These are phyloP conservation scores for Zaprionus tsacasi DNA, from an alignment of 1,140 invertebrate genomes.

Conservation along the genomic window DNA sequence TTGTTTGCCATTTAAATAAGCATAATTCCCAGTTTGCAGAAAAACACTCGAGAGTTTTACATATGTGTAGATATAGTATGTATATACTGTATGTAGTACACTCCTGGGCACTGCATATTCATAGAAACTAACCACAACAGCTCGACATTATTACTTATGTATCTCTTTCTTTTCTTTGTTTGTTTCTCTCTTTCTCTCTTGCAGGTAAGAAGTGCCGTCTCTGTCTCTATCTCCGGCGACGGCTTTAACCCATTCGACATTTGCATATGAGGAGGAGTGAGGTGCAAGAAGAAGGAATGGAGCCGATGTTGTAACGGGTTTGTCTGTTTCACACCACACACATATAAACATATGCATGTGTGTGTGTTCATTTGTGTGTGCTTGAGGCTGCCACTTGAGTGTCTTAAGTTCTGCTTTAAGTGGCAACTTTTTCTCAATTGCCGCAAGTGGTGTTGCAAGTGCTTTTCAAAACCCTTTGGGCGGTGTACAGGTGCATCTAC, in stretches of 20 bases:
- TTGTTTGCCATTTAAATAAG: conserved; percentile 82
- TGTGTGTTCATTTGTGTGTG: conserved; percentile 52
- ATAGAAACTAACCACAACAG: conserved; percentile 60
- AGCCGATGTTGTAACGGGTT: conserved; percentile 39
- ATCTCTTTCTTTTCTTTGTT: conserved; percentile 50
- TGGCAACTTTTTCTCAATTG: conserved; percentile 74
- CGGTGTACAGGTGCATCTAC: conserved; percentile 24
- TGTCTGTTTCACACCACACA: conserved; percentile 3
- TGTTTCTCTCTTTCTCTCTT: conserved; percentile 57
- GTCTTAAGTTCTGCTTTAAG: conserved; percentile 77
- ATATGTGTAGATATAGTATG: background rate
- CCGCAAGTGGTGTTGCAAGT: conserved; percentile 68
- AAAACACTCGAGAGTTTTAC: conserved; percentile 20
- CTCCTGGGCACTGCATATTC: conserved; percentile 58
- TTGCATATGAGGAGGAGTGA: conserved; percentile 44
- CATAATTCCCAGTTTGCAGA: conserved; percentile 56
- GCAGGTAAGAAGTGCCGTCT: conserved; percentile 54
- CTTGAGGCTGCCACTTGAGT: conserved; percentile 63
- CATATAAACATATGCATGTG: conserved; percentile 31
- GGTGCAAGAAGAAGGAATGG: no score
- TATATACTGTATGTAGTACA: background rate
- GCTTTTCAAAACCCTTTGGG: conserved; percentile 47
- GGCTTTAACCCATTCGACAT: conserved; percentile 51
- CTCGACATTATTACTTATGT: conserved; percentile 73
- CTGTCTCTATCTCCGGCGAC: background rate